Percentiles rank a stretch among this genome's conserved stretches.
phyloP scores from a whole-genome alignment of 1,140 invertebrate genomes.

The Pseudachorutes palmiensis region DNA sequence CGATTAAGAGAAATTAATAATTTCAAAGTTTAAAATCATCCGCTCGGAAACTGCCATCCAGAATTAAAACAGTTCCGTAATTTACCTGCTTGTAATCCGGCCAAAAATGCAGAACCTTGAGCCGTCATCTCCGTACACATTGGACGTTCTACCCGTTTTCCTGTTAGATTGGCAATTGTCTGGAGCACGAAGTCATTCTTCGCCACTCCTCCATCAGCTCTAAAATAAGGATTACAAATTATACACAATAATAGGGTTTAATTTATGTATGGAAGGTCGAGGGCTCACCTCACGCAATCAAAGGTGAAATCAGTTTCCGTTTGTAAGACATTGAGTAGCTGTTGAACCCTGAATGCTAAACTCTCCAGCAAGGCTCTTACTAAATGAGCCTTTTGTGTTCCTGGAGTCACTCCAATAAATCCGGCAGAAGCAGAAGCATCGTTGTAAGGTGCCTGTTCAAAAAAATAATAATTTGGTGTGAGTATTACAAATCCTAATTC shows the following conservation, averaged over 20 bases:
- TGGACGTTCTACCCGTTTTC: conserved; percentile 61
- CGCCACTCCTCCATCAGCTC: conserved; percentile 87
- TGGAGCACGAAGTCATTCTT: conserved; percentile 84
- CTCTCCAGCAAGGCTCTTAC: conserved; percentile 76
- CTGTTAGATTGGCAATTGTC: conserved; percentile 70
- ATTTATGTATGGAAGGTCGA: background rate
- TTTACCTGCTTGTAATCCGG: conserved; percentile 52
- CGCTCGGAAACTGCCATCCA: background rate
- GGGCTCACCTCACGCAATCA: conserved; percentile 52
- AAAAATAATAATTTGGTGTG: conserved; percentile 3
- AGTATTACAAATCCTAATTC: conserved; percentile 16
- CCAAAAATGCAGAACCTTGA: conserved; percentile 68
- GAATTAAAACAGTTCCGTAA: too few relatives aligned
- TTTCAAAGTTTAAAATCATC: background rate
- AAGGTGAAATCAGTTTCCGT: conserved; percentile 55
- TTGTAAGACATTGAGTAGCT: conserved; percentile 62
- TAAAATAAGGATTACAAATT: conserved; percentile 41
- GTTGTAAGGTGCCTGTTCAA: conserved; percentile 70
- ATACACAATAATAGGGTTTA: background rate
- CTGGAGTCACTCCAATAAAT: conserved; percentile 74
- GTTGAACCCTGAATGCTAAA: conserved; percentile 70
- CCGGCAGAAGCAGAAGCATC: conserved; percentile 70
- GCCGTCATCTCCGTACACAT: conserved; percentile 61
- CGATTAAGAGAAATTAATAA: conserved; percentile 26
- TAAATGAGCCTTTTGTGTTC: conserved; percentile 67